These are phyloP conservation scores for Yponomeuta cagnagella DNA, from an alignment of 2,888 invertebrate species.

Conservation along the genomic window DNA sequence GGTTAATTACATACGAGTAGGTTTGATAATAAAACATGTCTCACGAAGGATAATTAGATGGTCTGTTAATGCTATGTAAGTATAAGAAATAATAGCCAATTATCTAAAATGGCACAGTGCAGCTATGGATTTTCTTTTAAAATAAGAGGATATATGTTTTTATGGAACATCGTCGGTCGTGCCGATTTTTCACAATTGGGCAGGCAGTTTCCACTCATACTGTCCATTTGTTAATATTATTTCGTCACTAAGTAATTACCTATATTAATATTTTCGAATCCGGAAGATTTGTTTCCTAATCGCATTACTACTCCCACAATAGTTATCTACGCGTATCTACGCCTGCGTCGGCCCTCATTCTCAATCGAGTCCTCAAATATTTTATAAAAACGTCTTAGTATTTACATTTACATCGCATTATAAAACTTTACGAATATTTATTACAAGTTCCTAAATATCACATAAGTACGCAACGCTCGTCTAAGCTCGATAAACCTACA, in stretches of 20 bases:
- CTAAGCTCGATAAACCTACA: slow-evolving; percentile 45
- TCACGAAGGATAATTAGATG: not conserved
- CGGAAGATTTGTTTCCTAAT: slow-evolving; percentile 29
- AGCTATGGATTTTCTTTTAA: slow-evolving; percentile 24
- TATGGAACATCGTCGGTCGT: too few relatives aligned
- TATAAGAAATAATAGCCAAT: not conserved
- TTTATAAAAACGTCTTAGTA: slow-evolving; percentile 49
- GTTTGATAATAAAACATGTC: not conserved
- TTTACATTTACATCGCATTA: slow-evolving; percentile 56
- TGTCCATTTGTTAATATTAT: not conserved
- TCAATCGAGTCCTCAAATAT: slow-evolving; percentile 22
- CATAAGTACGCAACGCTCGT: slow-evolving; percentile 66
- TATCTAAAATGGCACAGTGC: slow-evolving; percentile 33
- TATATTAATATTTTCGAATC: slow-evolving; percentile 31
- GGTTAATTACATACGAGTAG: not conserved
- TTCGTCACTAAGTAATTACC: not conserved
- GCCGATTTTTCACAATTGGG: not conserved
- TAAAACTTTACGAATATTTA: slow-evolving; percentile 52
- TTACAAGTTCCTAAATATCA: slow-evolving; percentile 62
- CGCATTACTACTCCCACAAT: slow-evolving; percentile 7
- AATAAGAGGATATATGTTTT: not conserved
- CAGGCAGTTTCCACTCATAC: not conserved
- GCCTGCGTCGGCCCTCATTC: not conserved
- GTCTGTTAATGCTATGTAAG: not conserved
- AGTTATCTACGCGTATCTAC: not conserved